Percentiles rank a stretch among this genome's conserved stretches.
Evolutionary conservation across 1,140 invertebrate species (phyloP).

Genomic region (Macrobrachium rosenbergii): DNA sequence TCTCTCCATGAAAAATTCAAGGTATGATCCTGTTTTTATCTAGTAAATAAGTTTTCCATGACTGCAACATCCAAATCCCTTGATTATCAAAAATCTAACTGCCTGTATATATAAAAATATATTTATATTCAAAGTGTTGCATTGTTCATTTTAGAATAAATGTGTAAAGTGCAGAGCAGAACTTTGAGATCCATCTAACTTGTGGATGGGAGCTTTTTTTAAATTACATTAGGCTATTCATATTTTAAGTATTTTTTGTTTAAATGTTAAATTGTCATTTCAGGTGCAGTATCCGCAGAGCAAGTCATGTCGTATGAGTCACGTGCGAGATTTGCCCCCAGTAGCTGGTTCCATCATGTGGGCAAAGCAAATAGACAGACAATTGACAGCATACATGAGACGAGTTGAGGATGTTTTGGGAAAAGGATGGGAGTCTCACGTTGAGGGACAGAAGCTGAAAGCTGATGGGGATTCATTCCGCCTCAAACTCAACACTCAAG

Average conservation of each 20-base stretch:
- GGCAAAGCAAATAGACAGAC: slow-evolving; percentile 98
- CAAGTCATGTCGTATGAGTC: slow-evolving; percentile 91
- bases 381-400: slow-evolving; percentile 96
- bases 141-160: too few relatives aligned
- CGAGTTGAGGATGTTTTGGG: slow-evolving; percentile 73
- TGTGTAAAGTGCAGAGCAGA: too few relatives aligned
- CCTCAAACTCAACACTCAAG: slow-evolving; percentile 93
- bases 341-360: slow-evolving; percentile 98
- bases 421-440: slow-evolving; percentile 99
- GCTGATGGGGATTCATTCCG: slow-evolving; percentile 98
- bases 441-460: slow-evolving; percentile 98
- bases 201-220: too few relatives aligned
- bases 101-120: too few relatives aligned
- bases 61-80: too few relatives aligned
- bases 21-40: slow-evolving; percentile 72
- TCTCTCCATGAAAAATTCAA: slow-evolving; percentile 98
- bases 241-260: too few relatives aligned
- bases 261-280: slow-evolving; percentile 64
- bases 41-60: background rate
- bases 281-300: slow-evolving; percentile 93
- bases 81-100: too few relatives aligned
- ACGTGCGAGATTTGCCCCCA: slow-evolving; percentile 93
- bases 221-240: too few relatives aligned
- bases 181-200: too few relatives aligned
- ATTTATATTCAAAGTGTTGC: too few relatives aligned